phyloP scores from a whole-genome alignment of 2,888 invertebrate species.

The Onchidella celtica region DNA sequence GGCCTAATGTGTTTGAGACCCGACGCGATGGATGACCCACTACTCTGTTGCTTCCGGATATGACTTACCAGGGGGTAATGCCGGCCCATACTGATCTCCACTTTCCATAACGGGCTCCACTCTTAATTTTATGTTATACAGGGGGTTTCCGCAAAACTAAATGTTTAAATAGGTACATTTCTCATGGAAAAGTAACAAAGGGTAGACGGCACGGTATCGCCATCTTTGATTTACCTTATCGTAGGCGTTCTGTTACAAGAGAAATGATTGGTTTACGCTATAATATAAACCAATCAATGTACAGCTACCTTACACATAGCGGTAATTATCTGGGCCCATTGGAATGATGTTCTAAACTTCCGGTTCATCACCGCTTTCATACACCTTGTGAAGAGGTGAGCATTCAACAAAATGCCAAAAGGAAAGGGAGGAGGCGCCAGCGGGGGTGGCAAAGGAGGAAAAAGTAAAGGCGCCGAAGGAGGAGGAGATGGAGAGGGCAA shows the following conservation, averaged over 20 bases:
- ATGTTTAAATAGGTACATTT: not conserved
- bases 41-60: not conserved
- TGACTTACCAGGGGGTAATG: slow-evolving; percentile 64
- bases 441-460: slow-evolving; percentile 69
- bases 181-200: slow-evolving; percentile 32
- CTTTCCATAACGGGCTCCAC: slow-evolving; percentile 37
- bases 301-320: slow-evolving; percentile 1
- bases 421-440: slow-evolving; percentile 69
- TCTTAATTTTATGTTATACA: not conserved
- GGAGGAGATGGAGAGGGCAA: slow-evolving; percentile 68
- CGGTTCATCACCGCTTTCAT: slow-evolving; percentile 11
- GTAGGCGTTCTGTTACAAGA: slow-evolving; percentile 37
- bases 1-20: no score
- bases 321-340: slow-evolving; percentile 32
- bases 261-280: slow-evolving; percentile 49
- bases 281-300: slow-evolving; percentile 52
- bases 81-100: slow-evolving; percentile 64
- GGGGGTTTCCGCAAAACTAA: not conserved
- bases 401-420: slow-evolving; percentile 66
- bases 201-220: slow-evolving; percentile 29
- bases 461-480: slow-evolving; percentile 63
- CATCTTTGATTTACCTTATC: slow-evolving; percentile 48
- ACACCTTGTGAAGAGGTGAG: not conserved
- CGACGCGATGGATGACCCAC: slow-evolving; percentile 29
- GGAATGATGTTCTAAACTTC: slow-evolving; percentile 4